A percentile compares a stretch with the other conserved stretches of the same genome.
phyloP scores from a whole-genome alignment of 1,140 invertebrate genomes.

The Tenebrio molitor region DNA sequence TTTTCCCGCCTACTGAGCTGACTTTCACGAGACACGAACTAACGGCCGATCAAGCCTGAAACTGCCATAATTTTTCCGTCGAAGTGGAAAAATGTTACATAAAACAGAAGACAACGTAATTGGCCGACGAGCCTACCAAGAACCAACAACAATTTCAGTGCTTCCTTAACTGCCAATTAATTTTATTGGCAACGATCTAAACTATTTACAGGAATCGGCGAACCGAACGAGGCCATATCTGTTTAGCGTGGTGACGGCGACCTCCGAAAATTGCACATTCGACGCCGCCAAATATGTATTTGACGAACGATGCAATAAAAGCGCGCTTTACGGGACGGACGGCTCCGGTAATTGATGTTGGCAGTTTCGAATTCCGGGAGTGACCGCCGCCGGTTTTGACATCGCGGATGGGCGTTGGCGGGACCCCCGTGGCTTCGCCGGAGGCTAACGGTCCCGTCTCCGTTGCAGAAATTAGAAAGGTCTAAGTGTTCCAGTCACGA shows the following conservation, averaged over 20 bases:
- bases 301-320: neutral
- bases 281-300: neutral
- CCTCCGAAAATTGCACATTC: slow-evolving; percentile 11
- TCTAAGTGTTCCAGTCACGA: slow-evolving; percentile 44
- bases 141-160: neutral
- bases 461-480: slow-evolving; percentile 44
- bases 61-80: too few species aligned
- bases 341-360: neutral
- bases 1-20: too few species aligned
- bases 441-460: slow-evolving; percentile 12
- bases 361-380: slow-evolving; percentile 8
- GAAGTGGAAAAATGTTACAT: neutral
- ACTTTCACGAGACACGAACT: too few species aligned
- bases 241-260: too few species aligned
- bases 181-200: slow-evolving; percentile 1
- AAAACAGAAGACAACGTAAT: neutral
- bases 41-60: too few species aligned
- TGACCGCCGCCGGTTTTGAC: too few species aligned
- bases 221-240: slow-evolving; percentile 19
- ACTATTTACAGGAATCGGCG: slow-evolving; percentile 8
- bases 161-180: slow-evolving; percentile 29
- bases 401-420: slow-evolving; percentile 45
- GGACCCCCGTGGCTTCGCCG: slow-evolving; percentile 10
- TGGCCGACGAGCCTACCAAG: neutral
- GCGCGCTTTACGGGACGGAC: neutral